These are phyloP conservation scores for Gnatocerus cornutus DNA, from an alignment of 2,888 invertebrate species.

Conservation along the genomic window DNA sequence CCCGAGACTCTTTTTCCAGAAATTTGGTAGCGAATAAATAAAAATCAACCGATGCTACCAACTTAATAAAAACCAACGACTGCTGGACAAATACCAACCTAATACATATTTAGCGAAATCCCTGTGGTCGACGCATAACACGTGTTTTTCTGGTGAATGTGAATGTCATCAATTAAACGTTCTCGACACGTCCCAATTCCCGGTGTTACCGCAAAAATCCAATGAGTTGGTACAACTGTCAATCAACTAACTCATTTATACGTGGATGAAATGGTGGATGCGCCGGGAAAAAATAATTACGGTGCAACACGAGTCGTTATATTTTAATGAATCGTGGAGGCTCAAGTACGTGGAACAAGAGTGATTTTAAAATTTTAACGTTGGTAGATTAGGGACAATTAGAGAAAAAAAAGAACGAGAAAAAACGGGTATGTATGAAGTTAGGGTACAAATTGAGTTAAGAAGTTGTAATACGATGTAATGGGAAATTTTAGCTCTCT, in stretches of 20 bases:
- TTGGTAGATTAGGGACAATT: too few relatives aligned
- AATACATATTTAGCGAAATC: slow-evolving; percentile 30
- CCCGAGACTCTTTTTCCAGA: background rate
- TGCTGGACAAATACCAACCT: slow-evolving; percentile 30
- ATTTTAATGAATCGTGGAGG: too few relatives aligned
- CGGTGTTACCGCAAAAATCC: slow-evolving; percentile 2
- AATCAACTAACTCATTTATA: background rate
- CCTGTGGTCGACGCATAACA: slow-evolving; percentile 7
- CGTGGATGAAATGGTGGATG: too few relatives aligned
- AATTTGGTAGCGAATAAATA: background rate
- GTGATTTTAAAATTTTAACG: too few relatives aligned
- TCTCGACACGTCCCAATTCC: slow-evolving; percentile 18
- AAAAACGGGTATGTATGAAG: too few relatives aligned
- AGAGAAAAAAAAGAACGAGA: too few relatives aligned
- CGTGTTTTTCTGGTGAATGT: slow-evolving; percentile 1
- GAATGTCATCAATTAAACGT: slow-evolving; percentile 17
- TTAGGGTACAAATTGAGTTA: too few relatives aligned
- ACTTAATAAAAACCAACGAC: slow-evolving; percentile 33
- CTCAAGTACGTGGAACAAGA: too few relatives aligned
- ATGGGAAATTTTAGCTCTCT: too few relatives aligned
- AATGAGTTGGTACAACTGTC: slow-evolving; percentile 5
- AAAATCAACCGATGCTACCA: slow-evolving; percentile 17
- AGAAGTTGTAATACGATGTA: too few relatives aligned
- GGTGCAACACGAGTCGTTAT: too few relatives aligned
- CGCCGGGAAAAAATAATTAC: too few relatives aligned